Evolutionary conservation across 2,888 invertebrate species (phyloP), one percentile per base, ranked within the genome.

Genomic region (Lathronympha strigana): DNA sequence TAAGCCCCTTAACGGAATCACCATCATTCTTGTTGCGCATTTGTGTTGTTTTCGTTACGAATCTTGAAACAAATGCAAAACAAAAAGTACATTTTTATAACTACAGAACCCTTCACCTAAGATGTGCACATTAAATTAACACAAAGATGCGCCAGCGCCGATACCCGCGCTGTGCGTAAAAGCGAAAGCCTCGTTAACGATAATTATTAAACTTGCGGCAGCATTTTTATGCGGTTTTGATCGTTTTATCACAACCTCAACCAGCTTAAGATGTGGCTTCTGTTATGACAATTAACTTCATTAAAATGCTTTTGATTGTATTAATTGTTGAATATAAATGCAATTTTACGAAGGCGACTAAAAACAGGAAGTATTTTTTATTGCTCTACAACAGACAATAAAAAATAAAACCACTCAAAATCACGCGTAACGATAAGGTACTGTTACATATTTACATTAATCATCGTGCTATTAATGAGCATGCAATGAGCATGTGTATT

Each of bases 151-250:
- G 38, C 25, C 49, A 55, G 57, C 17, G 38, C 25, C 49, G 63
- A 63, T 63, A 47, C 38, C 28, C 23, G 15, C 43, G 28, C 38
- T 54, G 23, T 55, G 47, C 8, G 23, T 64, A 51, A 64, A 58
- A 64, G 58, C 58, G 60, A 64, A 60, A 64, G 64, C 45, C 19
- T 53, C 43, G 45, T 47, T 58, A 58, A 36, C 9, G 28, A 2
- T 60, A 60, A 64, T 64, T 53, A 17, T 13, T 49, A 25, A 58
- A 63, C 38, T 25, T n/a, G 25, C 43, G 13, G 23, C 17, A 49
- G 31, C 51, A 60, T 38, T 64, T 53, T 53, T 49, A 36, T 49
- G 43, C 21, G 50, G 36, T 60, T 45, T n/a, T 45, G 33, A 61
- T 53, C 40, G 31, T 47, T 49, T 49, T 49, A 33, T n/a, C 4